A percentile compares a stretch with the other conserved stretches of the same genome.
These are phyloP conservation scores for Corythaixoides concolor DNA, from an alignment of 2,113 vertebrate species.

Conservation along the genomic window DNA sequence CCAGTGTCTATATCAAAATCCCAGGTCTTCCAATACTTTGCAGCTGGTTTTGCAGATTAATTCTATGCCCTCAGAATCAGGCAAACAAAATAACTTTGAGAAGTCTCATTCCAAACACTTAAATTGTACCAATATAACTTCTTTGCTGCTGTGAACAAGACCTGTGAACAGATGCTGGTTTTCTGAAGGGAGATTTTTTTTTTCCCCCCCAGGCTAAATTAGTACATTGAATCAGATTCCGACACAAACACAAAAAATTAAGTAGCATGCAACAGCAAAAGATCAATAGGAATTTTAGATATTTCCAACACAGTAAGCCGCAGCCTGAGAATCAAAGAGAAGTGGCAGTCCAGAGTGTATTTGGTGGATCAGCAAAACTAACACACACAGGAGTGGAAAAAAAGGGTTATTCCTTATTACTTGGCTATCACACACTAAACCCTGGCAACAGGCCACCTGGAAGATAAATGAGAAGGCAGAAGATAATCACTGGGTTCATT, in stretches of 20 bases:
- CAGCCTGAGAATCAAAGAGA: neutral
- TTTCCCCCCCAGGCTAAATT: neutral
- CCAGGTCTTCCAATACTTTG: neutral
- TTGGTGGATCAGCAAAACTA: neutral
- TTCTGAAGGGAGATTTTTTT: neutral
- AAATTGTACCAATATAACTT: neutral
- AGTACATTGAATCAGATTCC: neutral
- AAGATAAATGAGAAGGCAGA: constrained; percentile 17
- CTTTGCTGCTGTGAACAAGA: neutral
- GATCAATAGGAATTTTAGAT: neutral
- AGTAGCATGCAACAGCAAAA: neutral
- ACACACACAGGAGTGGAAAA: neutral
- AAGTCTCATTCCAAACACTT: neutral
- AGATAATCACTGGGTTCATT: constrained; percentile 33
- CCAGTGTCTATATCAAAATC: neutral
- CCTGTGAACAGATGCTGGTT: constrained; percentile 5
- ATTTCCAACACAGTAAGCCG: neutral
- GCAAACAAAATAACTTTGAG: neutral
- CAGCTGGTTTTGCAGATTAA: neutral
- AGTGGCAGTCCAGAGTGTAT: neutral
- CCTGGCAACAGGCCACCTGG: neutral
- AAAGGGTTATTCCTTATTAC: neutral
- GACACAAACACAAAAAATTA: neutral
- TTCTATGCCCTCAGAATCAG: neutral
- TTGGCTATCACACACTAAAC: constrained; percentile 4